Base-by-base conservation (phyloP, 2,113 vertebrate species). In the Numida meleagris region DNA sequence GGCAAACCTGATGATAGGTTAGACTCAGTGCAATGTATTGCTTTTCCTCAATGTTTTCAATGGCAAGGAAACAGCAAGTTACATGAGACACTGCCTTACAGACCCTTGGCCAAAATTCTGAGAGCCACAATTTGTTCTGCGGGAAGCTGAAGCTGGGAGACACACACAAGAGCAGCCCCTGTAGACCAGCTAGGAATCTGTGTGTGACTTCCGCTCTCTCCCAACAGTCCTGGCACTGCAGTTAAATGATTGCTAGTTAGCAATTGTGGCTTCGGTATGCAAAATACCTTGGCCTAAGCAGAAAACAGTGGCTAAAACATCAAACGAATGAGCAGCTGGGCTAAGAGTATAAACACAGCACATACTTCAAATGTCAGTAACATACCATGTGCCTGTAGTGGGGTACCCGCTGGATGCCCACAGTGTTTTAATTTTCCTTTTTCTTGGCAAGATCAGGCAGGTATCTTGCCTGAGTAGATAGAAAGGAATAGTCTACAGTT, bases 41-140 rank as follows among this genome's bases (percentile, higher is more conserved):
- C 33, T 73, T 87, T 89, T 63, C 34, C 70, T 91, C 82, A 55
- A 4, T 71, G 74, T 72, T 96, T 96, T 65, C 59, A 53, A 6
- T 91, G 67, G 27, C 68, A 90, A 66, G 36, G 38, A 90, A 89
- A 87, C 29, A 86, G 48, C 11, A 82, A 82, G 48, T 91, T 93
- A 90, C 43, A 82, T 8, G 82, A 95, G 43, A 50, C 45, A 67
- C 55, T 40, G 61, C 33, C 34, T 83, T 50, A 48, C 1, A 3
- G 62, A 71, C 55, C 14, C 38, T 80, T 84, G 61, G 82, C 88
- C 66, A 71, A 48, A 82, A 90, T 27, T 76, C 74, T 80, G 82
- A 82, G 77, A 45, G 80, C 87, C 70, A 8, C 24, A 55, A 3
- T 84, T 94, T 72, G 48, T 88, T 94, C 81, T 86, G 42, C 0